Evolutionary conservation across 2,797 vertebrate genomes (phyloP).

Genomic region (Hydrophis major): DNA sequence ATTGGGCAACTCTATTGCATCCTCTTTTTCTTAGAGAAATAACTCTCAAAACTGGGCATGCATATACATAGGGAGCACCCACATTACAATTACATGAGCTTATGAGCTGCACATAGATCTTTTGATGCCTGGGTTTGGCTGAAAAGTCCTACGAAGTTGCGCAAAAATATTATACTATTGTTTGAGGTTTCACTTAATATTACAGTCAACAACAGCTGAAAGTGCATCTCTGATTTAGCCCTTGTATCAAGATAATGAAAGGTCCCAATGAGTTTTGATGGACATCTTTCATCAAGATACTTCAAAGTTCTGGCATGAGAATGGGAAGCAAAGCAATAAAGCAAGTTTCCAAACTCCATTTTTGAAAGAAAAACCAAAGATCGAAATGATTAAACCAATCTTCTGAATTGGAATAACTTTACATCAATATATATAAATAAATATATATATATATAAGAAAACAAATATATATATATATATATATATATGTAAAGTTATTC

Average conservation of each 20-base stretch:
- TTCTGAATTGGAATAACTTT: slow-evolving; percentile 22
- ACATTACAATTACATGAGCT: neutral
- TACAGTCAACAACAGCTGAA: neutral
- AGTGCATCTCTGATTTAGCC: neutral
- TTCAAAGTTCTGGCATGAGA: neutral
- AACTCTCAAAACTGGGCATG: neutral
- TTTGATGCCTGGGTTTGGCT: neutral
- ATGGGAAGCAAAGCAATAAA: neutral
- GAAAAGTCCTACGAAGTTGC: neutral
- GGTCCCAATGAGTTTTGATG: neutral
- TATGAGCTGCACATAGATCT: neutral
- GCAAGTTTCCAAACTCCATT: neutral
- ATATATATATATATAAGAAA: too few relatives aligned
- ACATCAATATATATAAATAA: too few relatives aligned
- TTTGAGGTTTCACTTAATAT: neutral
- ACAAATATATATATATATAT: too few relatives aligned
- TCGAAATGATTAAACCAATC: slow-evolving; percentile 34
- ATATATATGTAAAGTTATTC: too few relatives aligned
- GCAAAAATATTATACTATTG: neutral
- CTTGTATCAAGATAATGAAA: neutral
- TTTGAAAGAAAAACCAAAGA: neutral
- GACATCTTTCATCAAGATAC: neutral
- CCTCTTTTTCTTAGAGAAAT: neutral
- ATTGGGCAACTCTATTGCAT: neutral
- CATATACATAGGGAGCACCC: neutral